phyloP scores from a whole-genome alignment of 2,888 invertebrate genomes.

The Drosophila testacea region DNA sequence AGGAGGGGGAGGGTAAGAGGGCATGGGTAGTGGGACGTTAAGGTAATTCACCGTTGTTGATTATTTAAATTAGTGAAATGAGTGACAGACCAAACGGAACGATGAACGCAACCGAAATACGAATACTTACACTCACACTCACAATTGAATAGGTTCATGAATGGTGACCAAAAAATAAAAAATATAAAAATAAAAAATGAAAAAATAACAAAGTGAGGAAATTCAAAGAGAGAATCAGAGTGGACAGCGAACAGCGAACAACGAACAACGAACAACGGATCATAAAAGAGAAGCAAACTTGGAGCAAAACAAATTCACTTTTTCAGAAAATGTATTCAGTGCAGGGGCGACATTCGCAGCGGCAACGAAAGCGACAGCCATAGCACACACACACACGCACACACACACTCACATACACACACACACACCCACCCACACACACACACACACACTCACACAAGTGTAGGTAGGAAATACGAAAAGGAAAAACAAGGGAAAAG shows the following conservation, averaged over 20 bases:
- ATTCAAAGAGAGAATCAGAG: slow-evolving; percentile 20
- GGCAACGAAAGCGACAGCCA: slow-evolving; percentile 77
- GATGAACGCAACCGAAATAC: slow-evolving; percentile 21
- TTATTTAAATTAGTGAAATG: slow-evolving; percentile 78
- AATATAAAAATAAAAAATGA: slow-evolving; percentile 19
- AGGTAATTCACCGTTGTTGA: slow-evolving; percentile 64
- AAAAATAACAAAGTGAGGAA: slow-evolving; percentile 30
- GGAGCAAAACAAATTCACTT: slow-evolving; percentile 72
- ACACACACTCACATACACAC: slow-evolving; percentile 17
- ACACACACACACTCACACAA: slow-evolving; percentile 9
- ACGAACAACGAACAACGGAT: slow-evolving; percentile 16
- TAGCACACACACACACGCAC: slow-evolving; percentile 44
- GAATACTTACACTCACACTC: slow-evolving; percentile 45
- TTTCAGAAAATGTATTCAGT: slow-evolving; percentile 82
- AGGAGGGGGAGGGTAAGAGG: neutral
- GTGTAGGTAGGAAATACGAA: neutral
- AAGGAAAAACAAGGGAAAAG: slow-evolving; percentile 22
- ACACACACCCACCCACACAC: slow-evolving; percentile 6
- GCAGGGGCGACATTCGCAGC: slow-evolving; percentile 83
- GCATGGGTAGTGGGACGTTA: neutral
- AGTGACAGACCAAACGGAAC: slow-evolving; percentile 66
- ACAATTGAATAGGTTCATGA: slow-evolving; percentile 67
- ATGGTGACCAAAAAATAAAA: slow-evolving; percentile 50
- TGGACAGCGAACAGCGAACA: slow-evolving; percentile 9
- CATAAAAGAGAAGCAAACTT: slow-evolving; percentile 43